Evolutionary conservation across 2,797 vertebrate species (phyloP).

Genomic region (Poliocrania exsul): DNA sequence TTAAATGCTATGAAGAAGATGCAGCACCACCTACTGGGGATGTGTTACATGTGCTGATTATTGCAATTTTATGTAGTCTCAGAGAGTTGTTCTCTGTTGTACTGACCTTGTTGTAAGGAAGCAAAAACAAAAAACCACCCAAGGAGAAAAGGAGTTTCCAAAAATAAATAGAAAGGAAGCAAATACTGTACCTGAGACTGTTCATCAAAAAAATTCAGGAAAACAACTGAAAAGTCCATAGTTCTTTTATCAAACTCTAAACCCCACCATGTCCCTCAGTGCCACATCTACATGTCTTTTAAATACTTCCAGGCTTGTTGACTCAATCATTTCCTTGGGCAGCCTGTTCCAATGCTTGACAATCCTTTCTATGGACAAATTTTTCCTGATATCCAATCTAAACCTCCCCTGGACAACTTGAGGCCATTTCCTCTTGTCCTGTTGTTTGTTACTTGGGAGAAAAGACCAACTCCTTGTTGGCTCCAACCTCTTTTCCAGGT

Average conservation of each 20-base stretch:
- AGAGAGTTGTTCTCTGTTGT: not conserved
- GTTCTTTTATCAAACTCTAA: not conserved
- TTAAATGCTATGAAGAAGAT: not conserved
- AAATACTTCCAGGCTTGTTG: not conserved
- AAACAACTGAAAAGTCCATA: not conserved
- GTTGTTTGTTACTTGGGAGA: not conserved
- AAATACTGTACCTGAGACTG: not conserved
- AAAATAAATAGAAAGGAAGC: not conserved
- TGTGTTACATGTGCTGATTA: not conserved
- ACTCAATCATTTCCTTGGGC: not conserved
- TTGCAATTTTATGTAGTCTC: not conserved
- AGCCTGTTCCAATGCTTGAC: not conserved
- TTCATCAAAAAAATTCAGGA: not conserved
- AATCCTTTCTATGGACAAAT: not conserved
- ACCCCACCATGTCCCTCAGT: not conserved
- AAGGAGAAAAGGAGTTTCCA: not conserved
- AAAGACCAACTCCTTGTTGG: not conserved
- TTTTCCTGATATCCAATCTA: not conserved
- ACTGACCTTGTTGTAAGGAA: not conserved
- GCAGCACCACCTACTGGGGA: slow-evolving; percentile 62
- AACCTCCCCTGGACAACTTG: not conserved
- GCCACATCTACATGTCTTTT: not conserved
- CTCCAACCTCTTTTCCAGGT: not conserved
- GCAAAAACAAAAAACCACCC: not conserved
- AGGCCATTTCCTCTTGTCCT: not conserved